Evolutionary conservation across 2,888 invertebrate genomes (phyloP), one percentile per base, ranked within the genome.

Genomic region (Standfussiana lucernea): DNA sequence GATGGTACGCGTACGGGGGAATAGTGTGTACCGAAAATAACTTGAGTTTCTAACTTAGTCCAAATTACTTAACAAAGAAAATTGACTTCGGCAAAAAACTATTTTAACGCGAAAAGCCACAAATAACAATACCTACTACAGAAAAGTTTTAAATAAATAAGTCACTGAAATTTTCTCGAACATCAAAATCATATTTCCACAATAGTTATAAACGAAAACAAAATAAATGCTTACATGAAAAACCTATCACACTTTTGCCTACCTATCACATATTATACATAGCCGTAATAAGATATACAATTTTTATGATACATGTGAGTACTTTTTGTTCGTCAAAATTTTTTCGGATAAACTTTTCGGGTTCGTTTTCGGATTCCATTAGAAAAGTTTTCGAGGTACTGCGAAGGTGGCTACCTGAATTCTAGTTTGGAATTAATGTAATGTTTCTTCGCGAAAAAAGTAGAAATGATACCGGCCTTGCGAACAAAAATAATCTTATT

Each of bases 341-440:
- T 80, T 28, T 64, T 40, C 82, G 78, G 71, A 64, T 50, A 77
- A 88, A 89, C 79, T 88, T 88, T 90, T 90, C 77, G 84, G 88
- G 88, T 80, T 84, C 76, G 69, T 80, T 89, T 77, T 65, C 61
- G 72, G 77, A 90, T 86, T 88, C 89, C 88, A 90, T 90, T 90
- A 89, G 77, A 65, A 83, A 88, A 88, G 84, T 86, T 90, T 75
- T 28, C 21, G 65, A 85, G 70, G 72, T 72, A 78, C 66, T 65
- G 70, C 50, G 69, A 64, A 67, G 65, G 69, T 76, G 42, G 68
- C 81, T 86, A 78, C 82, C 82, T 75, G 80, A 24, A 35, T 32
- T 75, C 6, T 70, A 77, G 79, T 84, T 85, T 24, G 65, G 56
- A 75, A 87, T 86, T 82, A 47, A 88, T 85, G 84, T 85, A 79